Conservation (phyloP, 2,113 vertebrate genomes). For the Pundamilia nyererei region DNA sequence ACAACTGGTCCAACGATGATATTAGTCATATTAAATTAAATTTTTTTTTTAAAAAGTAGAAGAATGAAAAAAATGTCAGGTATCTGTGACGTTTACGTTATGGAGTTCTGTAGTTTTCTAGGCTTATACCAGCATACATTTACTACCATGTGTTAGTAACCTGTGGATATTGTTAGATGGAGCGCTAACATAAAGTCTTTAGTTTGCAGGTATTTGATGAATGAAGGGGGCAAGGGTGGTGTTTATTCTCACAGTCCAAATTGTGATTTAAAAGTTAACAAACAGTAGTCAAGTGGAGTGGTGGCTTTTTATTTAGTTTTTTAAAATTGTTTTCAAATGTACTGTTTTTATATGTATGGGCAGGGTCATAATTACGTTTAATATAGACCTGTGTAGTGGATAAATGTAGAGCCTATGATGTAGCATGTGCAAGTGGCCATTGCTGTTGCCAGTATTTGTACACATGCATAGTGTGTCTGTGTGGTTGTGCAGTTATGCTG, state of each 20-base stretch:
- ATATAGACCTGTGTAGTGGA: not conserved
- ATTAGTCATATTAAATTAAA: not conserved
- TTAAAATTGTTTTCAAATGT: not conserved
- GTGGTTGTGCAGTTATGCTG: not conserved
- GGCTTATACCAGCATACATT: not conserved
- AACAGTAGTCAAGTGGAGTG: not conserved
- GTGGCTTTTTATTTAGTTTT: not conserved
- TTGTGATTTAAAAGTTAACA: not conserved
- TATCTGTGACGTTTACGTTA: not conserved
- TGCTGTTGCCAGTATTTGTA: not conserved
- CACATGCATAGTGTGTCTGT: not conserved
- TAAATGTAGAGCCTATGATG: not conserved
- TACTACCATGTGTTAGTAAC: not conserved
- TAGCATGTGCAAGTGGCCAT: not conserved
- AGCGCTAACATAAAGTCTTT: not conserved
- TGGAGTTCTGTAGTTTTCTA: not conserved
- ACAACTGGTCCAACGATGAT: not conserved
- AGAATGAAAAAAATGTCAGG: not conserved
- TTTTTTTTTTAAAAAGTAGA: not conserved
- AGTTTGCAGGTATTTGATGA: not conserved
- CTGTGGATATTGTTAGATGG: not conserved
- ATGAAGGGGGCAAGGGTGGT: not conserved
- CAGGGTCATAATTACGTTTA: not conserved
- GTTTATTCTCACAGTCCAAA: not conserved
- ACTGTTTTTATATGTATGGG: not conserved